phyloP scores from a whole-genome alignment of 2,888 invertebrate species.

The Tetramorium bicarinatum region DNA sequence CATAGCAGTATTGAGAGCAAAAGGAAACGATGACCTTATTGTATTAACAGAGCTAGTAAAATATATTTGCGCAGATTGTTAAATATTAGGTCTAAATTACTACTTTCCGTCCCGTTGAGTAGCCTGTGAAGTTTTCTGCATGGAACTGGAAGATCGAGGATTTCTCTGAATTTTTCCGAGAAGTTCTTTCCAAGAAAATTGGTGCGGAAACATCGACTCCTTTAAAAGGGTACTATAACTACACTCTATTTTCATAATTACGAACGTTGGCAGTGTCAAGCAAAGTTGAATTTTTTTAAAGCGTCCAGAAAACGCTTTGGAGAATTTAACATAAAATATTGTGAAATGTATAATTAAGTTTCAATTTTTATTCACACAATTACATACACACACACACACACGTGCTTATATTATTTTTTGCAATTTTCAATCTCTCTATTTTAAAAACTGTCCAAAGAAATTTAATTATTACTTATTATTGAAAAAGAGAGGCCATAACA shows the following conservation, averaged over 20 bases:
- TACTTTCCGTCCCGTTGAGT: conserved; percentile 55
- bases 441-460: background rate
- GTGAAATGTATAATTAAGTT: background rate
- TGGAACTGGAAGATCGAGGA: conserved; percentile 48
- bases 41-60: conserved; percentile 50
- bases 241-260: conserved; percentile 55
- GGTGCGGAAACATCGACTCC: conserved; percentile 56
- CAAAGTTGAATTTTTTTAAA: conserved; percentile 35
- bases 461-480: background rate
- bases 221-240: conserved; percentile 49
- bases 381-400: too few relatives aligned
- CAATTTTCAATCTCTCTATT: background rate
- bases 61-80: conserved; percentile 56
- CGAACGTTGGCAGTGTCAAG: conserved; percentile 34
- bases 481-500: background rate
- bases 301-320: background rate
- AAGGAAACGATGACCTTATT: conserved; percentile 49
- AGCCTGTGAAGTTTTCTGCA: conserved; percentile 48
- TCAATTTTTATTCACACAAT: background rate
- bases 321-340: conserved; percentile 10
- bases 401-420: background rate
- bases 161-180: conserved; percentile 51
- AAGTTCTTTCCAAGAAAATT: conserved; percentile 55
- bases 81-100: conserved; percentile 57
- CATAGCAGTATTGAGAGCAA: conserved; percentile 17